These are phyloP conservation scores for Macquaria ambigua DNA, from an alignment of 2,113 vertebrate genomes.

Conservation along the genomic window DNA sequence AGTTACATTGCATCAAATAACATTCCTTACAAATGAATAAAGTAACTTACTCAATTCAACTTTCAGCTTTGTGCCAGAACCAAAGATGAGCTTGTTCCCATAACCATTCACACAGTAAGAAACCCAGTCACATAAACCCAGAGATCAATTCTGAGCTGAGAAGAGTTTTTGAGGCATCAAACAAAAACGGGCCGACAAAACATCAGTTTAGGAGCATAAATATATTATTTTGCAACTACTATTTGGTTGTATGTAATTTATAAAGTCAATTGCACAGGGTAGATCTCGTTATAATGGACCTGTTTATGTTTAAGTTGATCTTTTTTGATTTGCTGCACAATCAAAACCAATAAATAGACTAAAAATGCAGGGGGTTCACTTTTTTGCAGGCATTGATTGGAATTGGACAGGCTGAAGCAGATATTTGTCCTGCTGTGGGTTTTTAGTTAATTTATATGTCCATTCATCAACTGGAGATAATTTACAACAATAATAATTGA, in stretches of 20 bases:
- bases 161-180: background rate
- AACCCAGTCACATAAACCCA: fast-evolving
- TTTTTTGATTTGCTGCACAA: background rate
- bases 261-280: background rate
- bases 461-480: background rate
- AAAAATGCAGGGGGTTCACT: no score
- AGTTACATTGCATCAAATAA: background rate
- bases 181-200: background rate
- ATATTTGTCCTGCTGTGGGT: background rate
- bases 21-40: background rate
- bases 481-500: background rate
- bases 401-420: background rate
- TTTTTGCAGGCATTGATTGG: background rate
- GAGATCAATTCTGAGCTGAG: fast-evolving
- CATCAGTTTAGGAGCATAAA: background rate
- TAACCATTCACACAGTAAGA: slow-evolving; percentile 39
- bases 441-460: background rate
- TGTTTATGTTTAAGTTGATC: no score
- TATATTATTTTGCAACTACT: no score
- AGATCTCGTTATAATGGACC: background rate
- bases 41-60: slow-evolving; percentile 29
- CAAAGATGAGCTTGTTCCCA: slow-evolving; percentile 36
- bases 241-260: background rate
- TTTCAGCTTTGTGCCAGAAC: background rate
- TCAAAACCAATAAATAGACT: background rate